Base-by-base conservation (phyloP, 1,140 invertebrate species). In the Drosophila erecta region DNA sequence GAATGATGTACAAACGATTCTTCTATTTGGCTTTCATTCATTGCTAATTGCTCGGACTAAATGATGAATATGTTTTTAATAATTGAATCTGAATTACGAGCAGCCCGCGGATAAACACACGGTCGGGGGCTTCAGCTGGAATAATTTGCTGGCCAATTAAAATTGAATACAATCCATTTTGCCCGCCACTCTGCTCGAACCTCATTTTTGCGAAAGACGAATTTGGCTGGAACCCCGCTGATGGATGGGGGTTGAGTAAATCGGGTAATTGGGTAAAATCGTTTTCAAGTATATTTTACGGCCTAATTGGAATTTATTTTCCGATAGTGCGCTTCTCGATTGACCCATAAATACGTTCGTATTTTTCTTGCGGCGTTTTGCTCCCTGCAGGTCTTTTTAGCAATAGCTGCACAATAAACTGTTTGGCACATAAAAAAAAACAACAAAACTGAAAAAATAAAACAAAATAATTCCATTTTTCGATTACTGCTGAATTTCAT, bases 211-310 rank as follows among this genome's bases (percentile, higher is more conserved):
- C 40, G 14, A 59, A 78, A 85, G 81, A 75, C 56, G 86, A 66
- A 85, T 78, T 81, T 61, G 51, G 62, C 49, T 67, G 61, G 47
- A 49, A 37, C 27, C 22, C 49, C 47, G 24, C 30, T 40, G 33
- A 40, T 51, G 22, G 47, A 27, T 44, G 44, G 58, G 73, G 61
- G 55, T 15, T 51, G 49, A 51, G 49, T 51, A 22, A 30, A 72
- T 56, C 33, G 33, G 43, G 22, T 8, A 64, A 64, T 47, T 47
- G 59, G 46, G n/a, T 74, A 54, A 51, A 75, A 87, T 79, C 53
- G 43, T 64, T 89, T 87, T 87, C 83, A 87, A 87, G 84, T 87
- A 79, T 60, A 76, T 87, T 83, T 89, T 70, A 83, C 56, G 62
- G 71, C 58, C 44, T 70, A 89, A 87, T 83, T 83, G 79, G 67